phyloP scores from a whole-genome alignment of 2,113 vertebrate species.

The Oxyruncus cristatus region DNA sequence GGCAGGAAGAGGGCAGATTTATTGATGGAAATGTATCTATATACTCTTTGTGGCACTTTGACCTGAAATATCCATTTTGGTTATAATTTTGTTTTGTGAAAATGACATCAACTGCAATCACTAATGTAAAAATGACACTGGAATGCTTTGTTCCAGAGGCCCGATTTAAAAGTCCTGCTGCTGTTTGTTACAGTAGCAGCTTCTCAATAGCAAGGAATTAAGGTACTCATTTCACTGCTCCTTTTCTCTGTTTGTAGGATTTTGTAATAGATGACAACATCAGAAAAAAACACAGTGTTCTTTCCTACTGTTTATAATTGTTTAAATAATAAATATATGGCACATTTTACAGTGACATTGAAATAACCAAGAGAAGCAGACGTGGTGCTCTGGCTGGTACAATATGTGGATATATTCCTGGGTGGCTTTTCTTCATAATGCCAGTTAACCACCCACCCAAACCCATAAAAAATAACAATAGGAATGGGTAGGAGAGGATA shows the following conservation, averaged over 20 bases:
- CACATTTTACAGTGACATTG: neutral
- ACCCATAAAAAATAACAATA: constrained; percentile 16
- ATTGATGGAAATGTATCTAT: constrained; percentile 91
- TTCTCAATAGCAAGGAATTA: constrained; percentile 26
- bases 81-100: constrained; percentile 95
- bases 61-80: constrained; percentile 87
- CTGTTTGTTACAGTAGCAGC: constrained; percentile 1
- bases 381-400: neutral
- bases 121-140: constrained; percentile 76
- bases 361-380: constrained; percentile 1
- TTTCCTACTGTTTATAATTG: neutral
- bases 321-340: constrained; percentile 22
- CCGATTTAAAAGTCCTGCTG: constrained; percentile 57
- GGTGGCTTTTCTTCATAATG: constrained; percentile 4
- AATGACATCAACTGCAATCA: constrained; percentile 88
- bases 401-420: neutral
- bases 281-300: neutral
- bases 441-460: neutral
- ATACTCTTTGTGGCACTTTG: constrained; percentile 84
- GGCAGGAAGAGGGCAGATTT: constrained; percentile 88
- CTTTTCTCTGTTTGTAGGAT: constrained; percentile 35
- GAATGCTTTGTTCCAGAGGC: constrained; percentile 68
- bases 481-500: neutral
- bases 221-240: constrained; percentile 39
- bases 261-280: neutral